These are phyloP conservation scores for Desmophyllum pertusum DNA, from an alignment of 92 coral and sea anemone species.

Conservation along the genomic window DNA sequence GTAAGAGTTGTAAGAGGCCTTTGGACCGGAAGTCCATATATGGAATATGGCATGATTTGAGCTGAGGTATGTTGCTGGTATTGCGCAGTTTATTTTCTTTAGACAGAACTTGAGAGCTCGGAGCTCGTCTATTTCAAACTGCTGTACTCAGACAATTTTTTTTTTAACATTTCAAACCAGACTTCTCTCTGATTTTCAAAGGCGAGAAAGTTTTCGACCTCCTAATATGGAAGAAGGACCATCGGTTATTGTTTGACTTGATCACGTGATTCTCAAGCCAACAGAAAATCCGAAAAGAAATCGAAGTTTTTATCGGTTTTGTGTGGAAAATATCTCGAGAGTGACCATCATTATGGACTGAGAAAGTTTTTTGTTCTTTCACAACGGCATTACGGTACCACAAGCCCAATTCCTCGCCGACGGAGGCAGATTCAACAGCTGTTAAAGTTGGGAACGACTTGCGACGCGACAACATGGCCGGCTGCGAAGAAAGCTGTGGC, in stretches of 20 bases:
- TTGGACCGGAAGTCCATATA: constrained; percentile 42
- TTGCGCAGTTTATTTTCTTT: no score
- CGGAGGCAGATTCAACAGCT: not conserved
- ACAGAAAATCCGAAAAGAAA: not conserved
- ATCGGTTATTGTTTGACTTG: not conserved
- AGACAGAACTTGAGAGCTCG: not conserved
- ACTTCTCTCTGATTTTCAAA: not conserved
- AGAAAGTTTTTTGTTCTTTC: not conserved
- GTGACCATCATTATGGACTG: not conserved
- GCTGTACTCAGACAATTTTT: not conserved
- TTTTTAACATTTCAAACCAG: not conserved
- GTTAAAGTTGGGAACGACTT: not conserved
- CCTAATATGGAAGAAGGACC: constrained; percentile 14
- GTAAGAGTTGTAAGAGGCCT: not conserved
- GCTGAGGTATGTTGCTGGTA: no score
- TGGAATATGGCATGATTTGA: constrained; percentile 36
- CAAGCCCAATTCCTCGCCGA: not conserved
- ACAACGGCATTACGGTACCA: constrained; percentile 33
- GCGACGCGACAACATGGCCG: constrained; percentile 61
- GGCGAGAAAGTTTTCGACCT: not conserved
- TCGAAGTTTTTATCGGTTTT: no score
- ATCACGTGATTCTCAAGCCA: constrained; percentile 8
- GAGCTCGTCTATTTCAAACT: not conserved
- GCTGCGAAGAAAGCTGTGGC: constrained; percentile 91
- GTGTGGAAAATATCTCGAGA: not conserved